Conservation (phyloP, 2,888 invertebrate species). For the Atherix ibis region DNA sequence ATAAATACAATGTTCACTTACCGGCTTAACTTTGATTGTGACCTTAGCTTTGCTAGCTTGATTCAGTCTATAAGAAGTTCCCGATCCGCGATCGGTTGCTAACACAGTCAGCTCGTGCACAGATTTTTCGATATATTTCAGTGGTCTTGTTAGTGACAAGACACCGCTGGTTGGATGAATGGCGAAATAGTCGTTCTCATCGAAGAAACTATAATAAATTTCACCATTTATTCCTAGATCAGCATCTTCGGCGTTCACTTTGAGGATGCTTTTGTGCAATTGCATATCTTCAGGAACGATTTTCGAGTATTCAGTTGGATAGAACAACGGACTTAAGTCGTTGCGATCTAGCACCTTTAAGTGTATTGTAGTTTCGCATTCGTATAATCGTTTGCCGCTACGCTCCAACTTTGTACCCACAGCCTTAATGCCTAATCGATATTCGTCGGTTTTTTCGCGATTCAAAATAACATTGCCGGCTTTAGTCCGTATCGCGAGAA, state of each 20-base stretch:
- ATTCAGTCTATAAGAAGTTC: conserved; percentile 29
- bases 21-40: conserved; percentile 55
- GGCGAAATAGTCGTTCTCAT: conserved; percentile 70
- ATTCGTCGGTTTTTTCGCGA: conserved; percentile 76
- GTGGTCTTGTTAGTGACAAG: conserved; percentile 63
- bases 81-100: conserved; percentile 68
- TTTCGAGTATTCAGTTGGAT: conserved; percentile 72
- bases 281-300: conserved; percentile 80
- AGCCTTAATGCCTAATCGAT: conserved; percentile 62
- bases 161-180: conserved; percentile 87
- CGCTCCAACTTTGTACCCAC: conserved; percentile 41
- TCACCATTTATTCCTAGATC: conserved; percentile 92
- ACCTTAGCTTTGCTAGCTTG: conserved; percentile 61
- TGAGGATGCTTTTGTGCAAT: conserved; percentile 62
- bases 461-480: conserved; percentile 82
- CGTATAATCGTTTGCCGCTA: conserved; percentile 42
- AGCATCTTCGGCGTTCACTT: conserved; percentile 83
- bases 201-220: conserved; percentile 85
- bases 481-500: conserved; percentile 74
- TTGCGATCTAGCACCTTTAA: conserved; percentile 69
- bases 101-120: conserved; percentile 62
- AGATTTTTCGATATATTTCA: conserved; percentile 53
- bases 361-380: conserved; percentile 54
- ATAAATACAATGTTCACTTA: too few relatives aligned
- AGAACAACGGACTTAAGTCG: conserved; percentile 88